Conservation (phyloP, 1,140 invertebrate species). For the Metaphire vulgaris region DNA sequence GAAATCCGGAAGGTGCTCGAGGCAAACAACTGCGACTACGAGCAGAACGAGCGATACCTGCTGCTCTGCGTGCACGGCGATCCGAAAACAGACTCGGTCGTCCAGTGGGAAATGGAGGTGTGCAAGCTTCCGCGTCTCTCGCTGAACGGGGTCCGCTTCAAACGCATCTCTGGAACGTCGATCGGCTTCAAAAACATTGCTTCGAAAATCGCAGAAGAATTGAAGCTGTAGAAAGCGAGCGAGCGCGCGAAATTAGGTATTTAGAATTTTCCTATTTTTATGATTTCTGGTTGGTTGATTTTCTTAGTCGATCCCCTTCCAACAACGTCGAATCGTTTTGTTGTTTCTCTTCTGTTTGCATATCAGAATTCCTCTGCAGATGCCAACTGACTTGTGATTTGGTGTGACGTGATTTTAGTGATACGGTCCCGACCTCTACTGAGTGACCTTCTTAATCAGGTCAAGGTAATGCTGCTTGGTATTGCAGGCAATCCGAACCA, state of each 20-base stretch:
- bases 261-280: neutral
- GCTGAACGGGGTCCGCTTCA: slow-evolving; percentile 97
- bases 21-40: slow-evolving; percentile 98
- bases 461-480: no score
- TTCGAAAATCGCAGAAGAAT: slow-evolving; percentile 98
- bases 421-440: no score
- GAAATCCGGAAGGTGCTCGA: slow-evolving; percentile 98
- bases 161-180: slow-evolving; percentile 97
- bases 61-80: slow-evolving; percentile 97
- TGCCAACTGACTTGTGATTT: no score
- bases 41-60: slow-evolving; percentile 93
- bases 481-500: no score
- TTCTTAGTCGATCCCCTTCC: no score
- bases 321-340: no score
- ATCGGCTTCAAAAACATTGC: slow-evolving; percentile 99
- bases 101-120: slow-evolving; percentile 99
- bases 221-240: slow-evolving; percentile 75
- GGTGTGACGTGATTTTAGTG: no score
- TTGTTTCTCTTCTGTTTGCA: no score
- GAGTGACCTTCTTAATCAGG: no score
- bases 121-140: slow-evolving; percentile 97
- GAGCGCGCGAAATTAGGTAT: no score
- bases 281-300: neutral
- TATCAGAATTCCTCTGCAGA: no score
- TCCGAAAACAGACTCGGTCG: slow-evolving; percentile 93